Base-by-base conservation (phyloP, 1,140 invertebrate genomes). In the Calliopsis andreniformis region DNA sequence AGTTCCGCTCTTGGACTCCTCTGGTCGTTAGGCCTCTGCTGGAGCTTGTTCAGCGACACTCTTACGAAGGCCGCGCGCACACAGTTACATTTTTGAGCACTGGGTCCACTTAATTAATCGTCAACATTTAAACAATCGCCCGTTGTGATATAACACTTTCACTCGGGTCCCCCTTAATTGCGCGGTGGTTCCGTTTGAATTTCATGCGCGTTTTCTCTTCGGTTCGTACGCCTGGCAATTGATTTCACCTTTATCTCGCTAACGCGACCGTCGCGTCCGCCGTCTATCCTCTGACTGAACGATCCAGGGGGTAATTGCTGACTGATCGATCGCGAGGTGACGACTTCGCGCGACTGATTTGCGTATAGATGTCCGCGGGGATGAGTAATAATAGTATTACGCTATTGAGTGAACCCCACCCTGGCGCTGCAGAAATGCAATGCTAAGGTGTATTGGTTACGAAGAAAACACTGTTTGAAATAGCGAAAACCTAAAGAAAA, bases 231-330 rank as follows among this genome's bases (percentile, higher is more conserved):
- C 30, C n/a, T 63, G 73, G 32, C n/a, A 30, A 81, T 73, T 78
- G 70, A 84, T 83, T 84, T 80, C 73, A 78, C 82, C 55, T 78
- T 71, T 53, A 55, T 73, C 76, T 61, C 66, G 68, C 71, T 75
- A 62, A 63, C 47, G 49, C 20, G 43, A 62, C 70, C 18, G 49
- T 68, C 32, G 25, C 55, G 53, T 58, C 8, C 28, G 35, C 39
- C 20, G 62, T 7, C 62, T 20, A 35, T 28, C 51, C 6, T 0
- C 28, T 30, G 71, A 67, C 71, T 73, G 67, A 73, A 8, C 64
- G 42, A 63, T 39, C 3, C 43, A 3, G 14, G n/a, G 10, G 25
- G 59, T 66, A 55, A 55, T 66, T 56, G 23, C 51, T n/a, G 71
- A 14, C 39, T 67, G 43, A 73, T 73, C 62, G 71, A 18, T 32